phyloP scores from a whole-genome alignment of 2,113 vertebrate species.

The Osmerus eperlanus region DNA sequence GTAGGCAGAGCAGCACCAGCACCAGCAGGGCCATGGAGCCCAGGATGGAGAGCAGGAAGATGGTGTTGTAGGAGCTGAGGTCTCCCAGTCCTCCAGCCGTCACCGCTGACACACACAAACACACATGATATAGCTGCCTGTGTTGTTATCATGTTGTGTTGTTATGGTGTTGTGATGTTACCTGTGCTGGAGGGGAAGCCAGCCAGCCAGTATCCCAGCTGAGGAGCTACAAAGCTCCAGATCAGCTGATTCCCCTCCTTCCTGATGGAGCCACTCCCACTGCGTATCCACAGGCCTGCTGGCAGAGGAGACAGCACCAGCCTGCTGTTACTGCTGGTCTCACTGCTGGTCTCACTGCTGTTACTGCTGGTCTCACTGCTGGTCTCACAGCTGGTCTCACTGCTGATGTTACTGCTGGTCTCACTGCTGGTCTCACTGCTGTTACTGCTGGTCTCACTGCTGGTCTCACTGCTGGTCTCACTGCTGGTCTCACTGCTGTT shows the following conservation, averaged over 20 bases:
- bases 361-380: no score
- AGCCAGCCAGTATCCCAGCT: slow-evolving; percentile 81
- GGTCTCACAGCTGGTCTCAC: no score
- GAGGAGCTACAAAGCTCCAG: slow-evolving; percentile 75
- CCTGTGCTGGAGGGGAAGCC: slow-evolving; percentile 75
- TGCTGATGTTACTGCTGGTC: no score
- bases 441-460: not conserved
- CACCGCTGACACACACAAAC: slow-evolving; percentile 68
- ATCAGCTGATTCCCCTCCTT: slow-evolving; percentile 74
- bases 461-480: no score
- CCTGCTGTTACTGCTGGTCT: no score
- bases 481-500: no score
- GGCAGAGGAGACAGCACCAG: no score
- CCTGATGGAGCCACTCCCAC: slow-evolving; percentile 75
- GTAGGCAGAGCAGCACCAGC: slow-evolving; percentile 80
- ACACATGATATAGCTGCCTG: not conserved
- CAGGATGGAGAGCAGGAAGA: slow-evolving; percentile 85
- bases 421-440: no score
- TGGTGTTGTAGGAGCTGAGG: slow-evolving; percentile 84
- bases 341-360: no score
- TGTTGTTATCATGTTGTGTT: not conserved
- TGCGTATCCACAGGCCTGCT: slow-evolving; percentile 76
- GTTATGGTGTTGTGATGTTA: slow-evolving; percentile 1
- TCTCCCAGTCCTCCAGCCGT: slow-evolving; percentile 73
- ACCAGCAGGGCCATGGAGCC: slow-evolving; percentile 80